Evolutionary conservation across 2,113 vertebrate genomes (phyloP).

Genomic region (Malurus alboscapulatus): DNA sequence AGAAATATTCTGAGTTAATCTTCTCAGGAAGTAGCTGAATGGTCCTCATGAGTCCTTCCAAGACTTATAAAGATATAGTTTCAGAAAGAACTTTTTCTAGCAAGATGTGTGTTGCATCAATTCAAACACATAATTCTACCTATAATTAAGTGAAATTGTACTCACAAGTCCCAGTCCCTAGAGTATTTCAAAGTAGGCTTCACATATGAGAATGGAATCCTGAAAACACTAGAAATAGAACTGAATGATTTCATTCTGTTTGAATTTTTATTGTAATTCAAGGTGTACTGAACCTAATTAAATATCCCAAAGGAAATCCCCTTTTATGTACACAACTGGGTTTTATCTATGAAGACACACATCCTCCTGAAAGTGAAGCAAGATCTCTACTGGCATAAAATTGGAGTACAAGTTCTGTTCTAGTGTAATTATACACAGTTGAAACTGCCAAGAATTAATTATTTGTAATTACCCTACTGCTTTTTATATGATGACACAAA

Average conservation of each 20-base stretch:
- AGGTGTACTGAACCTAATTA: background rate
- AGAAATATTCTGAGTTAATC: slow-evolving; percentile 12
- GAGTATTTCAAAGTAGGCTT: background rate
- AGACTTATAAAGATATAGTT: background rate
- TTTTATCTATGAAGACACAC: background rate
- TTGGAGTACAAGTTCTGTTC: background rate
- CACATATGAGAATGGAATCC: background rate
- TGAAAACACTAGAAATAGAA: background rate
- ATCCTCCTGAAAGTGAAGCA: background rate
- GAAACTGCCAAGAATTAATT: background rate
- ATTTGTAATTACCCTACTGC: background rate
- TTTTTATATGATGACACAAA: background rate
- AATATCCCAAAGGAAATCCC: background rate
- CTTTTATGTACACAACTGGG: background rate
- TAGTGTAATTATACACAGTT: background rate
- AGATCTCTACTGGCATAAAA: background rate
- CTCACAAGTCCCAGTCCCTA: background rate
- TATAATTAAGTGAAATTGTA: background rate
- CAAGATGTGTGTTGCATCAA: background rate
- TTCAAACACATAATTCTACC: background rate
- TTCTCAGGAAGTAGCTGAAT: slow-evolving; percentile 26
- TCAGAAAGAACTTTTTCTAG: background rate
- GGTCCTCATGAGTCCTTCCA: slow-evolving; percentile 13
- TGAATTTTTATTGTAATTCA: background rate
- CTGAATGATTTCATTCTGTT: background rate